Evolutionary conservation across 2,797 vertebrate species (phyloP), one percentile per base, ranked within the genome.

Genomic region (Semotilus atromaculatus): DNA sequence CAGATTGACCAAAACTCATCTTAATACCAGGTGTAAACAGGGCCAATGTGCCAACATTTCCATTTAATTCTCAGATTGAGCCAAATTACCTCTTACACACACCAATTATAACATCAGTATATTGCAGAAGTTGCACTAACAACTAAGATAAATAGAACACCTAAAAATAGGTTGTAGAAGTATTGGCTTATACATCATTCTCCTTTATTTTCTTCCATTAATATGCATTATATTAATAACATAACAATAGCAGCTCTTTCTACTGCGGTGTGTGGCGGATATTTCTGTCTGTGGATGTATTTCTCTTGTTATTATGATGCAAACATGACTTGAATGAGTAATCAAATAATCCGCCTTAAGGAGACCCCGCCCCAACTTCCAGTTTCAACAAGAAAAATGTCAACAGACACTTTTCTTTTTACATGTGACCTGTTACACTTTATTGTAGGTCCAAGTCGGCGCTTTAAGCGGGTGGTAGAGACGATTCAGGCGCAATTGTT

Each of bases 381-480:
- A 9, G 11, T 36, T 75, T 58, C 34, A 68, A 66, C 9, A 58
- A 13, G 23, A 23, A 55, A 55, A 36, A 75, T 36, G 31, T 38
- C 29, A 75, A 55, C 51, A 2, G 31, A 29, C 45, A 34, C 18
- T 53, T 74, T 26, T 60, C 58, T 26, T 23, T 26, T 60, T 26
- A 31, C 13, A 45, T 45, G 18, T 68, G n/a, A 58, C 34, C 66
- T 62, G 23, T 34, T 19, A 5, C n/a, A 19, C n/a, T 26, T 74
- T 38, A 1, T 88, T 6, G 14, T 89, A 99, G 98, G 98, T 94
- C 98, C 97, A 60, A 99, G 98, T 91, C 97, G 98, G 88, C 97
- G 98, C 89, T 99, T 99, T 92, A 99, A 99, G 95, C 97, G 98
- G 92, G 98, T 99, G 91, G 97, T 99, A 92, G 98, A 99, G 96